Conservation (phyloP, 1,140 invertebrate genomes). For the Papilio polytes region DNA sequence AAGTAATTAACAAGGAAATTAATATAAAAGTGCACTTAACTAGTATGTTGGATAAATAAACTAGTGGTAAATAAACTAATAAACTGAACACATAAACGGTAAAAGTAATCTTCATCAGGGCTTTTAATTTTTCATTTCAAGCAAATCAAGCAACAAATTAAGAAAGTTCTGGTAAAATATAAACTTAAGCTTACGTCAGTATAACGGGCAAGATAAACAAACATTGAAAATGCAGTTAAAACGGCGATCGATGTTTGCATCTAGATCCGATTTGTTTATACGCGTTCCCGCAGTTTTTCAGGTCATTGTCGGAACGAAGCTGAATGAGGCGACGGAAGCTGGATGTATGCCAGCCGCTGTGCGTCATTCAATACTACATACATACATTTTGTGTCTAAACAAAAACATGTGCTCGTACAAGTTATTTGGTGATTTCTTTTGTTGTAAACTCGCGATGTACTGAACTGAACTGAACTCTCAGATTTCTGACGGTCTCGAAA, state of each 20-base stretch:
- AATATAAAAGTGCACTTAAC: background rate
- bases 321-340: constrained; percentile 76
- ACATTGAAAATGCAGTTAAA: background rate
- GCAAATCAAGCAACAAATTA: background rate
- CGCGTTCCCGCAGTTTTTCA: constrained; percentile 57
- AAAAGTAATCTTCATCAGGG: too few species aligned
- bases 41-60: background rate
- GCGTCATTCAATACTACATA: constrained; percentile 69
- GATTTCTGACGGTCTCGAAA: background rate
- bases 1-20: background rate
- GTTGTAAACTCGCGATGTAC: background rate
- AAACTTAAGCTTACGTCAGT: background rate
- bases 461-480: background rate
- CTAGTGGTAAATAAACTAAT: too few species aligned
- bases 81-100: too few species aligned
- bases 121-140: background rate
- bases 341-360: constrained; percentile 63
- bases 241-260: background rate
- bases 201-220: background rate
- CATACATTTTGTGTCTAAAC: constrained; percentile 53
- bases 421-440: constrained; percentile 18
- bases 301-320: constrained; percentile 74
- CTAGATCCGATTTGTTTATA: constrained; percentile 40
- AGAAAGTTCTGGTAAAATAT: background rate
- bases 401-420: constrained; percentile 50